Base-by-base conservation (phyloP, 2,113 vertebrate genomes). In the Sapayoa aenigma region DNA sequence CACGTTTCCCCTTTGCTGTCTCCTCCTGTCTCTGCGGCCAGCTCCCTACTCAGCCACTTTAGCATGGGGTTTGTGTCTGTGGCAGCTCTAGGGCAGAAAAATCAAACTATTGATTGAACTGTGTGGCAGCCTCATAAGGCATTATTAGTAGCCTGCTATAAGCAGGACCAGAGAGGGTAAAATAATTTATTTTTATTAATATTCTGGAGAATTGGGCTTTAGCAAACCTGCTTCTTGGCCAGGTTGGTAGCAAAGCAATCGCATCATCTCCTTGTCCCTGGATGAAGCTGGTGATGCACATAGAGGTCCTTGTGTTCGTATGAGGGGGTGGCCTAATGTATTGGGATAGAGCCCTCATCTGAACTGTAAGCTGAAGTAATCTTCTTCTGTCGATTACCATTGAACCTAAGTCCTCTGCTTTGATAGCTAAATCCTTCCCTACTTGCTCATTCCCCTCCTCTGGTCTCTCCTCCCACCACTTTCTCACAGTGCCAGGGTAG, bases 91-190 rank as follows among this genome's bases (percentile, higher is more conserved):
- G 77, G 97, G 95, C 88, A 97, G 91, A 75, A 97, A 97, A 97
- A 97, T 98, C 93, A 94, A 97, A 97, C 72, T 97, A 97, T 85
- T 95, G 96, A 95, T 92, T 93, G 94, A 96, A 95, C 85, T 85
- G 49, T 11, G 87, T 49, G 65, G 89, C 76, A 82, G 76, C 76
- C 65, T 93, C 78, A 25, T 84, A 91, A 96, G 82, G 67, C 93
- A 86, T 93, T 91, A 91, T 93, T 92, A 96, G 95, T 58, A 89
- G 41, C 30, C 42, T 53, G 74, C 50, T 88, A 76, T 93, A 69
- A 68, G 83, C 65, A 49, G 59, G 67, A 93, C 39, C 76, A 69
- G 31, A 94, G 91, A 87, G 77, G 82, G 58, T 90, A 87, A 94
- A 93, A 60, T 53, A 1, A 3, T 88, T 92, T 73, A 52, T 95